These are phyloP conservation scores for Pantala flavescens DNA, from an alignment of 1,140 invertebrate genomes.

Conservation along the genomic window DNA sequence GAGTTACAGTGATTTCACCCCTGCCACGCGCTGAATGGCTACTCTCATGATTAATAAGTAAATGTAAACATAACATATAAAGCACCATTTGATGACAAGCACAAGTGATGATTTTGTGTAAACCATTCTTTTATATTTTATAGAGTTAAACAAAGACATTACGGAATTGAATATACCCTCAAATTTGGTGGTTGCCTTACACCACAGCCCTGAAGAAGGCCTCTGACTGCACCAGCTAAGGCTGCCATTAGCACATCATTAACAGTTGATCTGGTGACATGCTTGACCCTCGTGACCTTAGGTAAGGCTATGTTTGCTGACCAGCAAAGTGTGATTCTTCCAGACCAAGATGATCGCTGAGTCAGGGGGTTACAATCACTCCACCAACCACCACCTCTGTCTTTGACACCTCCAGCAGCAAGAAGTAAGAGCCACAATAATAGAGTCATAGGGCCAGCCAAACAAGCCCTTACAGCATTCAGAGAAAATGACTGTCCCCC, in stretches of 20 bases:
- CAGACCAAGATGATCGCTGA: constrained; percentile 20
- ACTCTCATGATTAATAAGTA: no score
- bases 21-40: no score
- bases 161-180: constrained; percentile 26
- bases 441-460: constrained; percentile 43
- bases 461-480: constrained; percentile 36
- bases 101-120: no score
- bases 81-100: no score
- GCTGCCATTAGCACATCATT: constrained; percentile 45
- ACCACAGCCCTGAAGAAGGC: constrained; percentile 38
- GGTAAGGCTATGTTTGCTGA: constrained; percentile 36
- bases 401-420: constrained; percentile 15
- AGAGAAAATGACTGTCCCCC: constrained; percentile 35
- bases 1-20: no score
- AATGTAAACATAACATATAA: no score
- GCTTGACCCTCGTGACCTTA: constrained; percentile 36
- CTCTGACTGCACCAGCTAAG: constrained; percentile 38
- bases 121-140: no score
- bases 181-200: constrained; percentile 40
- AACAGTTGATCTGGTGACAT: constrained; percentile 42
- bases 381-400: not conserved
- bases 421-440: constrained; percentile 36
- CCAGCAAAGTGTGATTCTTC: constrained; percentile 33
- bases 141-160: no score
- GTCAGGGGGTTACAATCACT: constrained; percentile 26